Conservation (phyloP, 2,888 invertebrate genomes). For the Ophion costatus region DNA sequence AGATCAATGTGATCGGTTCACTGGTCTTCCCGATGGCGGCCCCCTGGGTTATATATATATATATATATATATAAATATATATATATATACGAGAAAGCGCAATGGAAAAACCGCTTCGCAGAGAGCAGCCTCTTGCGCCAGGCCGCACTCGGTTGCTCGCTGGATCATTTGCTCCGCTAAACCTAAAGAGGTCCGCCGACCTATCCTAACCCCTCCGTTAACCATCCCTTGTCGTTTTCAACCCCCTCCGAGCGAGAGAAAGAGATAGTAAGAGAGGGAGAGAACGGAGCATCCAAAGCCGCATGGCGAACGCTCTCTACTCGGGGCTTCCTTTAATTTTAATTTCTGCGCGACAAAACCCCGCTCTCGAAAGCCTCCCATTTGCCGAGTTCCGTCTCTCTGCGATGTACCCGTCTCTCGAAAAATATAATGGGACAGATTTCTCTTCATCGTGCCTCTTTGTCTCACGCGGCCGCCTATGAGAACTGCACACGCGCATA, state of each 20-base stretch:
- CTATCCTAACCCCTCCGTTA: slow-evolving; percentile 69
- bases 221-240: slow-evolving; percentile 58
- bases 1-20: slow-evolving; percentile 81
- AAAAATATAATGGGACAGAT: slow-evolving; percentile 46
- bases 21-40: slow-evolving; percentile 76
- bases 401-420: slow-evolving; percentile 5
- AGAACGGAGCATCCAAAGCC: slow-evolving; percentile 24
- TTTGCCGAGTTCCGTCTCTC: slow-evolving; percentile 11
- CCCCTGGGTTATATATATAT: slow-evolving; percentile 47
- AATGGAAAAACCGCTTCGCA: slow-evolving; percentile 41
- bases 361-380: slow-evolving; percentile 1
- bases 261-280: not conserved
- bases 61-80: slow-evolving; percentile 55
- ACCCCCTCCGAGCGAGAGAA: slow-evolving; percentile 39
- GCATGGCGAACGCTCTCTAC: slow-evolving; percentile 23
- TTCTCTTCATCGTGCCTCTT: slow-evolving; percentile 15
- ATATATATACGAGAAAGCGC: slow-evolving; percentile 44
- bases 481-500: slow-evolving; percentile 1
- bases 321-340: slow-evolving; percentile 63
- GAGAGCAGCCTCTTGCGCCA: slow-evolving; percentile 49
- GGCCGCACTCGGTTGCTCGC: slow-evolving; percentile 58
- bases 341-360: slow-evolving; percentile 62
- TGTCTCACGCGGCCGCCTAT: not conserved
- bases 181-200: slow-evolving; percentile 75
- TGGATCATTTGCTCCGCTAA: slow-evolving; percentile 79